Base-by-base conservation (phyloP, 2,113 vertebrate genomes). In the Rhea americana region DNA sequence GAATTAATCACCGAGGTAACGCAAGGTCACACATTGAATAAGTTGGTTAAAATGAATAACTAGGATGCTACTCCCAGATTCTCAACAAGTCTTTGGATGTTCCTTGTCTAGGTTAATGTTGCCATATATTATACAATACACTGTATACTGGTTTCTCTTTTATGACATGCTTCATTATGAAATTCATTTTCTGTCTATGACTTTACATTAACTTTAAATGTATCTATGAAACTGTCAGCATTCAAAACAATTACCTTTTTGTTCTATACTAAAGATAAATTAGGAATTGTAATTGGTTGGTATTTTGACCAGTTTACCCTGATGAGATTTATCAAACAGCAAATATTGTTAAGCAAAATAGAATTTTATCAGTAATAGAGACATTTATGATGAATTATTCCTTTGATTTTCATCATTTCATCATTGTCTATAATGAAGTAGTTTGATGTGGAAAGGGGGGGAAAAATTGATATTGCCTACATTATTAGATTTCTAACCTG, bases 201-300 rank as follows among this genome's bases (percentile, higher is more conserved):
- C 89, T 92, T 91, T 70, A 45, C 19, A 82, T 85, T 89, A 89
- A 82, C 58, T 43, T 94, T 89, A 96, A 76, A 59, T 61, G 2
- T 48, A 76, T 32, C 82, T 76, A 32, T 67, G 74, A 76, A 95
- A 72, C 14, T 68, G 39, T 56, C 62, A 80, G 11, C 35, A 70
- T 93, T 91, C 67, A 56, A 79, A 93, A 66, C 22, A 93, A 79
- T 92, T 72, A 68, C n/a, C 9, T 68, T 65, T 58, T 56, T 71
- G 15, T 85, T 47, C 35, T 70, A 17, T 76, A 39, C 35, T 74
- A 48, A 63, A 87, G 55, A 45, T 71, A 86, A 83, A 5, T 59
- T 81, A 78, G 21, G 13, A 72, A 39, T 28, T 56, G 16, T 35
- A 85, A 76, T 56, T 68, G 30, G 19, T 43, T 85, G 37, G 4